phyloP scores from a whole-genome alignment of 2,113 vertebrate genomes.

The Pteruthius melanotis region DNA sequence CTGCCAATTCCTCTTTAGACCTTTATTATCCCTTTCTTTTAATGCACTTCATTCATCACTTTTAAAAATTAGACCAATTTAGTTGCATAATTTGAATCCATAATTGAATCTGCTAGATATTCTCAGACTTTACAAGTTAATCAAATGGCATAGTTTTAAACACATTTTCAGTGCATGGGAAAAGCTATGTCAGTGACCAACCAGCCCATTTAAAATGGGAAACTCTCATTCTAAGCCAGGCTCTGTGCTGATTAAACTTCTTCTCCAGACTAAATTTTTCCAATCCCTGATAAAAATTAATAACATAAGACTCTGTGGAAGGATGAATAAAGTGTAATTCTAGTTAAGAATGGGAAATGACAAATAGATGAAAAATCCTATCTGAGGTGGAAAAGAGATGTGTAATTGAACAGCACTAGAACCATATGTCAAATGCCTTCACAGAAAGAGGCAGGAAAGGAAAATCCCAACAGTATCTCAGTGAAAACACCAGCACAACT shows the following conservation, averaged over 20 bases:
- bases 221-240: neutral
- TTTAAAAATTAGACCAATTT: conserved; percentile 77
- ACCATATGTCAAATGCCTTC: conserved; percentile 57
- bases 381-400: conserved; percentile 64
- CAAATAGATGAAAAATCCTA: conserved; percentile 72
- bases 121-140: conserved; percentile 71
- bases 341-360: conserved; percentile 65
- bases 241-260: conserved; percentile 57
- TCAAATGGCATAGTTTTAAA: conserved; percentile 62
- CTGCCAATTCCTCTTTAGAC: conserved; percentile 48
- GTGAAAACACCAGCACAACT: conserved; percentile 2
- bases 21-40: conserved; percentile 46
- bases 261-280: conserved; percentile 25
- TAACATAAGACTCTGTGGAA: conserved; percentile 35
- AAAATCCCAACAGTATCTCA: conserved; percentile 17
- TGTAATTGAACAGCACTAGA: conserved; percentile 59
- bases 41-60: conserved; percentile 71
- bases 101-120: conserved; percentile 76
- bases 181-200: neutral
- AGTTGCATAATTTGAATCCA: conserved; percentile 73
- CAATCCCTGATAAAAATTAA: conserved; percentile 46
- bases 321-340: conserved; percentile 62
- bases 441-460: conserved; percentile 4
- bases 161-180: conserved; percentile 32
- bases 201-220: conserved; percentile 22